Evolutionary conservation across 1,140 invertebrate species (phyloP), one percentile per base, ranked within the genome.

Genomic region (Eufriesea mexicana): DNA sequence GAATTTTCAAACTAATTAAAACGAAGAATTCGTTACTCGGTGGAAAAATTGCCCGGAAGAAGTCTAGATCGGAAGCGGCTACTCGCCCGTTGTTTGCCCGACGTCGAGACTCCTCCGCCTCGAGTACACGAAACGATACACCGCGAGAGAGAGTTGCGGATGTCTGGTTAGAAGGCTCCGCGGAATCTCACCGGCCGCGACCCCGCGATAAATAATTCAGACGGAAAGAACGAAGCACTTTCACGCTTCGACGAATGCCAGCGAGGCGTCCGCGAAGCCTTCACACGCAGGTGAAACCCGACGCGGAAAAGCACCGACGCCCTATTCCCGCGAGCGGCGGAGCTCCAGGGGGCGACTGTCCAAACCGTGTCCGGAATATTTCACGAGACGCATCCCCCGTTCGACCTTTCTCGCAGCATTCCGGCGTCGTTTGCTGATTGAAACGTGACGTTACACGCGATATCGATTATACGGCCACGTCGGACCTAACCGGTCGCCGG

Each of bases 381-480:
- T 61, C 66, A 79, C 77, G 67, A 71, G 67, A 51, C 66, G 66
- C 42, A 12, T 51, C 77, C 67, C 49, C 45, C 35, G 28, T 9
- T n/a, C 74, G 23, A 61, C 23, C 66, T 71, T 79, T 71, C 35
- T 47, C 54, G 20, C 77, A 28, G 51, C 67, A 42, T 54, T 66
- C 61, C 75, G 28, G 16, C 47, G 49, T 45, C 61, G 75, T 42
- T 55, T 42, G 64, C 14, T 67, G 79, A 82, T 82, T 82, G 79
- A 82, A 82, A 82, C 72, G 79, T 82, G 79, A 76, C 62, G 79
- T 76, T 76, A 82, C 79, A 76, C 45, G 79, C 61, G 71, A 82
- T 82, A 82, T 82, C 79, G 79, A 82, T 82, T 67, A 82, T 82
- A 62, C 49, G 28, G 70, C 45, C 47, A 79, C 25, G 20, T 35